Evolutionary conservation across 1,140 invertebrate genomes (phyloP), one percentile per base, ranked within the genome.

Genomic region (Frieseomelitta varia): DNA sequence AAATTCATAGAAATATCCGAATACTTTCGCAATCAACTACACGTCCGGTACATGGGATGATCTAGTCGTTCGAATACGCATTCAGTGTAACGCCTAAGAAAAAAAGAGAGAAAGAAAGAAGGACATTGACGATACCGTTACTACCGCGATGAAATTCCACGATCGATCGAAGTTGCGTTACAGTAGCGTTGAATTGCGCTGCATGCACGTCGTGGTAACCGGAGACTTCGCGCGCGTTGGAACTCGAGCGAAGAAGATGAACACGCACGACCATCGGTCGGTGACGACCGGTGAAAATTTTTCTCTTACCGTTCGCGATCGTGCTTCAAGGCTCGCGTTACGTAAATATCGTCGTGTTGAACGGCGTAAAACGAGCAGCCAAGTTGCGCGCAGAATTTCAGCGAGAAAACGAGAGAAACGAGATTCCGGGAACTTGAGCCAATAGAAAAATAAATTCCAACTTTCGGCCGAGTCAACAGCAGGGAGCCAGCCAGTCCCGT

Each of bases 381-480:
- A 21, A 34, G 72, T 11, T 6, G 19, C n/a, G 72, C 55, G 55
- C 27, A 24, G 67, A 69, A 80, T 55, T 80, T 68, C 14, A 51
- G n/a, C 61, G 61, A 67, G 63, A 24, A 78, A 78, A 78, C 76
- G 67, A 15, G 24, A 47, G n/a, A 72, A 27, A 14, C 15, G 14
- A 27, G 34, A 73, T 82, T 68, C 72, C 61, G 72, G 63, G 34
- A 77, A 77, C 27, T 68, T 10, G 73, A 73, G 51, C n/a, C 65
- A 21, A 61, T 21, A 39, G 65, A 56, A 69, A 79, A 83, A 79
- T 83, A 71, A 83, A 79, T 79, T 78, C 14, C 27, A 53, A 78
- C 39, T 63, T 34, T 71, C 39, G 75, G 12, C 6, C 14, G 15
- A 76, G 21, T 47, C 47, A 15, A 75, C 39, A 53, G 21, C 4